Evolutionary conservation across 53 echinoderm and acorn worm species (phyloP).

Genomic region (Arbacia lixula): DNA sequence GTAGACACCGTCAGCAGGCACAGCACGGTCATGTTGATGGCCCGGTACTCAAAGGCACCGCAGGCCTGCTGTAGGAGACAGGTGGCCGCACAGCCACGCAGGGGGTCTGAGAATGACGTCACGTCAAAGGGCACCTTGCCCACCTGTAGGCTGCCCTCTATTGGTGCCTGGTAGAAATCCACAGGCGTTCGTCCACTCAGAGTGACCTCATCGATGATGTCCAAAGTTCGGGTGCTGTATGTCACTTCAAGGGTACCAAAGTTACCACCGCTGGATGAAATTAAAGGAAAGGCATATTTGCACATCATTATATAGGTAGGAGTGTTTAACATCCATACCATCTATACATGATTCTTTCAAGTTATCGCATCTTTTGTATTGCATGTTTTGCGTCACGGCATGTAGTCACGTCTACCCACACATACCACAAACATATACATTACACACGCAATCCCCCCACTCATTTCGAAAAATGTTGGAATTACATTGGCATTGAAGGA

Average conservation of each 20-base stretch:
- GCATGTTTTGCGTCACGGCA: too few relatives aligned
- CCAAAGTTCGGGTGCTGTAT: slow-evolving; percentile 75
- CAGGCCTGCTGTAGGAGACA: slow-evolving; percentile 89
- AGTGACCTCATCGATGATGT: slow-evolving; percentile 74
- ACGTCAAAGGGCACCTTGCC: slow-evolving; percentile 79
- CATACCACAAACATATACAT: too few relatives aligned
- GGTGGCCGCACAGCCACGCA: slow-evolving; percentile 73
- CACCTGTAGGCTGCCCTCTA: slow-evolving; percentile 81
- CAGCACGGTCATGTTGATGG: slow-evolving; percentile 63
- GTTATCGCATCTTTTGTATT: too few relatives aligned
- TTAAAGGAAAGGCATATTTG: too few relatives aligned
- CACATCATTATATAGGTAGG: too few relatives aligned
- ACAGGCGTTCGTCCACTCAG: slow-evolving; percentile 60
- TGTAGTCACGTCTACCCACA: too few relatives aligned
- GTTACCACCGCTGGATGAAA: slow-evolving; percentile 87
- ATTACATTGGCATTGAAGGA: too few relatives aligned
- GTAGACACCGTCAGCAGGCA: slow-evolving; percentile 83
- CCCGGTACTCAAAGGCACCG: slow-evolving; percentile 79
- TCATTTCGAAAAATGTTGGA: too few relatives aligned
- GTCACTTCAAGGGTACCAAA: slow-evolving; percentile 93
- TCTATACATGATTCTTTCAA: too few relatives aligned
- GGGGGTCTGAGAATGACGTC: slow-evolving; percentile 63
- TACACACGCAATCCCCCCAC: too few relatives aligned
- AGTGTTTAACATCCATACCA: too few relatives aligned
- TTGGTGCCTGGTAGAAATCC: slow-evolving; percentile 77